Percentiles rank a stretch among this genome's conserved stretches.
Evolutionary conservation across 2,113 vertebrate genomes (phyloP).

Genomic region (Scolopax mira): DNA sequence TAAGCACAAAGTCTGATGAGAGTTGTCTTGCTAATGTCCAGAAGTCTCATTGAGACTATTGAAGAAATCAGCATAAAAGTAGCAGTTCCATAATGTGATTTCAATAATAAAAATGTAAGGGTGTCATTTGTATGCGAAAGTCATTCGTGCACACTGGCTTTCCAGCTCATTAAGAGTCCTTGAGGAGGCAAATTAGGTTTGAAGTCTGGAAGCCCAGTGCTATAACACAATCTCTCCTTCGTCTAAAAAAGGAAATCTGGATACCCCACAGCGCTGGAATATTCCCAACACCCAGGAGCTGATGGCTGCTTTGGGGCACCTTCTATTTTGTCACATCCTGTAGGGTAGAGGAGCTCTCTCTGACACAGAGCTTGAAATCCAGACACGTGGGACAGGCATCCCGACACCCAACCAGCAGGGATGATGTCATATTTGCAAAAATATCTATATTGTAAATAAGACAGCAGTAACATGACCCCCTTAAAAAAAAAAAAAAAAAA

Average conservation of each 20-base stretch:
- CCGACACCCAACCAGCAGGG: background rate
- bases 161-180: background rate
- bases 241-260: too few species aligned
- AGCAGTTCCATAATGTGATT: background rate
- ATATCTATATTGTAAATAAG: background rate
- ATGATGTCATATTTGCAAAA: background rate
- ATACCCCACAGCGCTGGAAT: rapidly evolving
- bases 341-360: background rate
- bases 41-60: slow-evolving; percentile 12
- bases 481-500: background rate
- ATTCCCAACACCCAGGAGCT: background rate
- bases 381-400: background rate
- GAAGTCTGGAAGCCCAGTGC: rapidly evolving
- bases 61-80: background rate
- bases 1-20: slow-evolving; percentile 12
- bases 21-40: background rate
- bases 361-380: background rate
- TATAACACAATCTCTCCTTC: background rate
- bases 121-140: background rate
- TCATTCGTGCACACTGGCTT: background rate
- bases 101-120: background rate
- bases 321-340: background rate
- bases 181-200: background rate
- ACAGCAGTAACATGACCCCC: background rate
- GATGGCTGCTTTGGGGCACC: background rate